Base-by-base conservation (phyloP, 2,113 vertebrate species). In the Lethenteron camtschaticum region DNA sequence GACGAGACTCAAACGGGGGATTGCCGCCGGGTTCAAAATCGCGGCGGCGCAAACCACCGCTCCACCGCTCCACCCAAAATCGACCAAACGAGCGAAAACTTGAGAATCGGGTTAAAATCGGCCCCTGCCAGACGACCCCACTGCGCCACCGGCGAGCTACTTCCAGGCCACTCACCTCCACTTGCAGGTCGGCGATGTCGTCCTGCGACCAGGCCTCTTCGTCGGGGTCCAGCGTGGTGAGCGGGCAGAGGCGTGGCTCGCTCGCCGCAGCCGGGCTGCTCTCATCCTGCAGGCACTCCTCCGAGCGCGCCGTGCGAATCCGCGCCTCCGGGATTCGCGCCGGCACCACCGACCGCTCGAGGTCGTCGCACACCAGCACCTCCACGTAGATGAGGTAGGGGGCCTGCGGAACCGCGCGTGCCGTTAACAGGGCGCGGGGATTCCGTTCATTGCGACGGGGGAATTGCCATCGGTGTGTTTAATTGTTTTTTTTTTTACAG, bases 331-430 rank as follows among this genome's bases (percentile, higher is more conserved):
- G 90, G 75, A 96, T 96, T 16, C 92, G 81, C 9, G 82, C 78
- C 0, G 92, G 92, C 8, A 96, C 87, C 0, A 57, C 85, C 9
- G 90, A 88, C 3, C 84, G 87, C 79, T 96, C 92, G 1, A 96
- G 89, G 76, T 89, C 90, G 75, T 96, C 92, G 68, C 90, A 96
- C 78, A 95, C 92, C 71, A 96, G 82, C 68, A 94, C 90, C 75
- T 96, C 92, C 69, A 92, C 90, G 2, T 95, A 96, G 81, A 96
- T 96, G 57, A 96, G 73, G 71, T 96, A 96, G 1, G 91, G 91
- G 24, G 91, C 90, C 91, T 95, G 75, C 1, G 11, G 41, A 41
- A 41, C 41, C 41, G 41, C 4, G 41, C 41, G 41, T 41, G 41
- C 41, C 41, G 41, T 41, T 41, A 41, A 41, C 6, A 1, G 41